Evolutionary conservation across 2,113 vertebrate species (phyloP).

Genomic region (Ceyx margarethae): DNA sequence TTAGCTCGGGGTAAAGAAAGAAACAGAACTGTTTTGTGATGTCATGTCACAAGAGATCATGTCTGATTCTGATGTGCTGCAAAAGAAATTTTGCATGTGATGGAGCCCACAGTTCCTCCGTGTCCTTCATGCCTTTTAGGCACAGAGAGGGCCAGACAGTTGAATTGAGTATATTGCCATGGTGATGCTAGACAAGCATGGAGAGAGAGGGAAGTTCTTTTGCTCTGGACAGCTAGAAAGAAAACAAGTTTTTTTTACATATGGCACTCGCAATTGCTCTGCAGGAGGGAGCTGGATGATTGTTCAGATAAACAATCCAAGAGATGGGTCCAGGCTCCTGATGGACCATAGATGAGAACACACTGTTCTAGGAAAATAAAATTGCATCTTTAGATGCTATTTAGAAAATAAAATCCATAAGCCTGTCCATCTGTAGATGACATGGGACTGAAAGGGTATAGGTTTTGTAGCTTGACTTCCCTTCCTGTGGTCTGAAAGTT

Average conservation of each 20-base stretch:
- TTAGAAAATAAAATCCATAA: background rate
- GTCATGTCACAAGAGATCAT: conserved; percentile 42
- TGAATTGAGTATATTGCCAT: background rate
- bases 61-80: conserved; percentile 27
- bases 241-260: background rate
- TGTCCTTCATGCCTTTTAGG: conserved; percentile 55
- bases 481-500: background rate
- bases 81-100: conserved; percentile 56
- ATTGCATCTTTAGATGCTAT: background rate
- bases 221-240: conserved; percentile 34
- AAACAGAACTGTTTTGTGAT: conserved; percentile 56
- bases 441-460: background rate
- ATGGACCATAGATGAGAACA: background rate
- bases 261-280: background rate
- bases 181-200: conserved; percentile 40
- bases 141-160: conserved; percentile 26
- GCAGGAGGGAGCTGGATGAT: background rate
- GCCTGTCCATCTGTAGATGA: background rate
- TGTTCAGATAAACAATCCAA: background rate
- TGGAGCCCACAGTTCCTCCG: conserved; percentile 34
- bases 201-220: conserved; percentile 43
- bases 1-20: conserved; percentile 52
- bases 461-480: background rate
- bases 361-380: background rate
- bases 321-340: background rate